Conservation (phyloP, 2,797 vertebrate genomes). For the Etheostoma nigrum region DNA sequence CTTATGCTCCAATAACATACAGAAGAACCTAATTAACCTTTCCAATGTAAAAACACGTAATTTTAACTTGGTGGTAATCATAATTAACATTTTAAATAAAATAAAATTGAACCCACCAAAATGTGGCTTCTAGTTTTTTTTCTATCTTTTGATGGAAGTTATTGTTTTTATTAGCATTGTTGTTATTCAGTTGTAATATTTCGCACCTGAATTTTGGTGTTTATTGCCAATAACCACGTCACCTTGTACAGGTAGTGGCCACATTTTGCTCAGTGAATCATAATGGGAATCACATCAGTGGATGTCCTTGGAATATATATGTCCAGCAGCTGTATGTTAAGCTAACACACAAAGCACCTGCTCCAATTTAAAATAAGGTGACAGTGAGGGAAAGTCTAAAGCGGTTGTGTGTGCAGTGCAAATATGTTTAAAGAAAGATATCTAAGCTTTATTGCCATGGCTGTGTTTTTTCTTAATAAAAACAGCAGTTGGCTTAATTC, state of each 20-base stretch:
- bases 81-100: slow-evolving; percentile 9
- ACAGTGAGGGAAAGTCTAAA: background rate
- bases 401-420: slow-evolving; percentile 12
- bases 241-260: background rate
- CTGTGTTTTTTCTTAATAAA: slow-evolving; percentile 13
- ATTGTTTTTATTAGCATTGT: background rate
- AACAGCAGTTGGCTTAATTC: slow-evolving; percentile 7
- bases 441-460: background rate
- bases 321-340: background rate
- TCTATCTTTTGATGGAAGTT: background rate
- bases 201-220: background rate
- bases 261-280: background rate
- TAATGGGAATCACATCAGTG: background rate
- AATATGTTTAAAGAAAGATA: slow-evolving; percentile 36
- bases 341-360: background rate
- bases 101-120: background rate
- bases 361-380: slow-evolving; percentile 4
- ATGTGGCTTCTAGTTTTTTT: background rate
- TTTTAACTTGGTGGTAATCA: background rate
- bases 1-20: slow-evolving; percentile 1
- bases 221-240: background rate
- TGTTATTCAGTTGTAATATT: background rate
- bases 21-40: slow-evolving; percentile 1
- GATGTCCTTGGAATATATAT: background rate
- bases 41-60: background rate